Percentiles rank a stretch among this genome's conserved stretches.
These are phyloP conservation scores for Hydrozoanthus tunicans DNA, from an alignment of 64 coral and sea anemone genomes.

Conservation along the genomic window DNA sequence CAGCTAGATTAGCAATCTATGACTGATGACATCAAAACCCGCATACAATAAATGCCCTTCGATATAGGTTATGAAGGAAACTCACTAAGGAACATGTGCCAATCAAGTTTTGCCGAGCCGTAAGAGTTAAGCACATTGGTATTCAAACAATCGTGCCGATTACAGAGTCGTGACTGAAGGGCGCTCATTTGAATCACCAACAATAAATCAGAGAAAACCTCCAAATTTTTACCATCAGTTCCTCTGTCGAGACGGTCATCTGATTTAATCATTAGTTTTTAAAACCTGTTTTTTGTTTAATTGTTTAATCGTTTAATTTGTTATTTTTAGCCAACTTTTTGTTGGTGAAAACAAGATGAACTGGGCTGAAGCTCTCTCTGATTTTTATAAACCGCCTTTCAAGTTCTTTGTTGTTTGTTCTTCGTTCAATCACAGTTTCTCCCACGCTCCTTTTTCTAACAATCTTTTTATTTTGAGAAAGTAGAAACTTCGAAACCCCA, in stretches of 20 bases:
- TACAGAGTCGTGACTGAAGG: constrained; percentile 2
- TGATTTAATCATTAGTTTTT: too few species aligned
- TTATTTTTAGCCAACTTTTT: not conserved
- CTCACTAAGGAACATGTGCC: not conserved
- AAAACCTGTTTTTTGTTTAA: too few species aligned
- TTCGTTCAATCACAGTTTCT: too few species aligned
- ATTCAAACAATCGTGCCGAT: not conserved
- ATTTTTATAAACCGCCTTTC: too few species aligned
- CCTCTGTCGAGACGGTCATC: too few species aligned
- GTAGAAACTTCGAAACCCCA: too few species aligned
- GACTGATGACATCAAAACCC: not conserved
- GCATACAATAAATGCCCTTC: not conserved
- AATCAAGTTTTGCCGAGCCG: not conserved
- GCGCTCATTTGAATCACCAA: not conserved
- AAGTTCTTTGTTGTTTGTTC: too few species aligned
- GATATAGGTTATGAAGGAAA: constrained; percentile 27
- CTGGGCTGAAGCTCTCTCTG: too few species aligned
- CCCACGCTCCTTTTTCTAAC: too few species aligned
- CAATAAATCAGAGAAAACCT: not conserved
- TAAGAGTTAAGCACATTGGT: not conserved
- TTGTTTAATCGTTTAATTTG: too few species aligned
- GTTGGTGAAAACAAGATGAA: too few species aligned
- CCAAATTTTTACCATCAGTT: not conserved
- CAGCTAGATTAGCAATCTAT: not conserved
- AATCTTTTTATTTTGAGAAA: too few species aligned